phyloP scores from a whole-genome alignment of 2,113 vertebrate species.

The Cathartes aura region DNA sequence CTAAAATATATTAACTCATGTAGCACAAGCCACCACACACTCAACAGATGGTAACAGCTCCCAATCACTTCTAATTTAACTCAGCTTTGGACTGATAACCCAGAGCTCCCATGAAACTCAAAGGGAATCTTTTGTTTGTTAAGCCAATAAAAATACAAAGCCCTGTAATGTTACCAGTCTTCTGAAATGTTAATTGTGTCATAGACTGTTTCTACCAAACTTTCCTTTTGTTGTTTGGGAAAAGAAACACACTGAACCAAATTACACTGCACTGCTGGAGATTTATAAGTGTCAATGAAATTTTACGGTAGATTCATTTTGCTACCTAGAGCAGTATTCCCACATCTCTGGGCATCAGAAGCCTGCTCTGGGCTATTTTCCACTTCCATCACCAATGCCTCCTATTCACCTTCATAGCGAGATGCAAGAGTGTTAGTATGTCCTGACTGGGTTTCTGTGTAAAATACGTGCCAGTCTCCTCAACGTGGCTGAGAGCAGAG shows the following conservation, averaged over 20 bases:
- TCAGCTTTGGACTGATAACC: slow-evolving; percentile 27
- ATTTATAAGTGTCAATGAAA: neutral
- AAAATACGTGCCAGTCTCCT: neutral
- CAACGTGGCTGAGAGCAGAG: neutral
- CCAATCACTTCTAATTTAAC: slow-evolving; percentile 28
- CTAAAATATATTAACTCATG: slow-evolving; percentile 45
- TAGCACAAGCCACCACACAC: slow-evolving; percentile 35
- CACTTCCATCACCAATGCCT: neutral
- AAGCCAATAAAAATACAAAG: neutral
- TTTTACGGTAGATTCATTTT: neutral
- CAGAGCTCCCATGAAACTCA: neutral
- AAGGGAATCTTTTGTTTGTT: neutral
- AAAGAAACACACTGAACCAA: neutral
- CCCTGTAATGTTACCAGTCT: neutral
- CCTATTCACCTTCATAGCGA: neutral
- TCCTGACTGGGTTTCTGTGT: neutral
- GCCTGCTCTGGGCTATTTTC: neutral
- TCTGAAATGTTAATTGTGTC: neutral
- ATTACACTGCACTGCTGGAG: neutral
- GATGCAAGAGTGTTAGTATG: neutral
- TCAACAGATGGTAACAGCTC: slow-evolving; percentile 56
- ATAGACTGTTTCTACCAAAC: neutral
- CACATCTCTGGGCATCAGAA: neutral
- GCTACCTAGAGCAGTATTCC: neutral
- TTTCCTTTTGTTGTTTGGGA: neutral